Evolutionary conservation across 2,113 vertebrate genomes (phyloP), one percentile per base, ranked within the genome.

Genomic region (Indicator indicator): DNA sequence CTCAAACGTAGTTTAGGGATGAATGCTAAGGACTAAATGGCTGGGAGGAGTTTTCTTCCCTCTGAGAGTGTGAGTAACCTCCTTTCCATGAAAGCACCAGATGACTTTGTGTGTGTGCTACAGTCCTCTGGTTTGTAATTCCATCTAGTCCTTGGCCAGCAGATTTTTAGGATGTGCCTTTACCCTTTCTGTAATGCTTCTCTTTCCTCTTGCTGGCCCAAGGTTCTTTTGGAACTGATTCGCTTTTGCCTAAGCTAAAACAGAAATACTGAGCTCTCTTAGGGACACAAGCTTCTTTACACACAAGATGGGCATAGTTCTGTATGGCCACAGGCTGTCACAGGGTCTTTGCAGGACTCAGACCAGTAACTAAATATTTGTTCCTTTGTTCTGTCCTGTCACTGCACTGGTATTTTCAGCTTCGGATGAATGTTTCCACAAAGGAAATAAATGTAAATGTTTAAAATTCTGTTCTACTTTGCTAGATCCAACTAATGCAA

Each of bases 31-130:
- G 42, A 20, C 80, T 95, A 50, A 95, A n/a, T 69, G 72, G 12
- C 83, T 88, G 83, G 88, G 93, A 93, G 89, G 94, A 60, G 72
- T 65, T 91, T 72, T 64, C 38, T 40, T 26, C 40, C 27, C 32
- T 83, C 33, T 1, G 4, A 78, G 68, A 44, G 52, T 0, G 0
- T 23, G 59, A 67, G 62, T 75, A 75, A 4, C 48, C 79, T 93
- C 54, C 83, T 81, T 59, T 54, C 67, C 27, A 3, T 58, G 55
- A 46, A 56, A 68, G 77, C 46, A 32, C 23, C 16, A 2, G 28
- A 8, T 69, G 71, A 42, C 20, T 54, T 28, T 48, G 24, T 44
- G 9, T 9, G 19, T 30, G 58, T 6, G 18, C 46, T 26, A 0
- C 20, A 0, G 27, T 88, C 13, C 58, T 64, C 5, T 27, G 20